Evolutionary conservation across 2,797 vertebrate genomes (phyloP), one percentile per base, ranked within the genome.

Genomic region (Bryconaethiops microstoma): DNA sequence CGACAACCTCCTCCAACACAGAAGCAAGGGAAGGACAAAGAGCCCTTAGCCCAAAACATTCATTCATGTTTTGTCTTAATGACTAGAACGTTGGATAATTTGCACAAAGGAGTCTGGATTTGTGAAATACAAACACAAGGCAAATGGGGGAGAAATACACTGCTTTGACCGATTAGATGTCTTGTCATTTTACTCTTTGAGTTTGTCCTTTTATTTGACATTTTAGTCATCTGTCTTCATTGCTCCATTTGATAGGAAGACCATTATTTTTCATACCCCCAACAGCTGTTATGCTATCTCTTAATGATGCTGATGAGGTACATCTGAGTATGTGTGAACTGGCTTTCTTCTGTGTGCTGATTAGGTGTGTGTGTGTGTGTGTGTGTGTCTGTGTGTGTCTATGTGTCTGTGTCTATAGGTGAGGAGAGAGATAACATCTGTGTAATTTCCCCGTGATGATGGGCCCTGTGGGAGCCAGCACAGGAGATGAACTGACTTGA

Each of bases 361-460:
- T 76, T 48, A 42, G 54, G 21, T 64, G 45, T 80, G 40, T 40
- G 67, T 42, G 67, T 42, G n/a, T 60, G 55, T 42, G 57, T 52
- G 29, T 57, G 39, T 69, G 55, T 42, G 57, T 52, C 19, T 57
- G 39, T 69, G 29, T 64, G 67, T 29, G 68, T 48, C 50, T 59
- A 35, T 79, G 76, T 40, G 64, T 87, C 42, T 85, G 72, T 81
- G 65, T 81, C 54, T 83, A 65, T 76, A 83, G 83, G 70, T 72
- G 4, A 80, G 62, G 76, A 45, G 71, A 70, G 76, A 63, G 83
- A 83, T 83, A 85, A 87, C 83, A 83, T 85, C 83, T 85, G 83
- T 83, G 81, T 85, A 82, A 85, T 87, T 87, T 87, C 74, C 76
- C 73, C 70, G 80, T 85, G 83, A 87, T 87, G 86, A 84, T 77